Evolutionary conservation across 2,888 invertebrate species (phyloP), one percentile per base, ranked within the genome.

Genomic region (Anagyrus pseudococci): DNA sequence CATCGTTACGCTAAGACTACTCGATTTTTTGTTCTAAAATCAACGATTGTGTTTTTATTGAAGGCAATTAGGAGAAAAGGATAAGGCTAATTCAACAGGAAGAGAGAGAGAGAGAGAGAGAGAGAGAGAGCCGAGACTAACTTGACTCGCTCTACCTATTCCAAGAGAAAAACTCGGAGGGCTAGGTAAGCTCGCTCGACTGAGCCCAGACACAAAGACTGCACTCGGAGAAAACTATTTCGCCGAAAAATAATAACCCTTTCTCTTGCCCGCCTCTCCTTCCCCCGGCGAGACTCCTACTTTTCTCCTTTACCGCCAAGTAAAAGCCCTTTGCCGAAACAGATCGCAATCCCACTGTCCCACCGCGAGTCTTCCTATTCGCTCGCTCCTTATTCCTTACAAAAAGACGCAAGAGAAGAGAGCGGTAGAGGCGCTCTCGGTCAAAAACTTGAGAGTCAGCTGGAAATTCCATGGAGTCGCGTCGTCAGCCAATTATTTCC

Each of bases 371-470:
- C 46, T n/a, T 23, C 25, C n/a, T n/a, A n/a, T n/a, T n/a, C n/a
- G n/a, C n/a, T 15, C 40, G 25, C 17, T 40, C 25, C 19, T 41
- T 25, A 6, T 17, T 23, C 25, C 52, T 10, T 40, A 8, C 33
- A 37, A 15, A 37, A 15, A 37, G 33, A 37, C 33, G 8, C 33
- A 20, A 43, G 17, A 20, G 17, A 43, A 43, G 17, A 2, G 17
- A 43, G 8, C 2, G 20, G 43, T 43, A n/a, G 2, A 4, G 3
- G 43, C 2, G 52, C 64, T 78, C 77, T 79, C 74, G 76, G 77
- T 79, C 78, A 77, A 75, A 78, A 79, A 79, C 76, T 78, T 78
- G 72, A 67, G 71, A 78, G 77, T 77, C 76, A 76, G 77, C 76
- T 71, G 66, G 74, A 75, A 77, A 77, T 78, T 75, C 70, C n/a